Conservation (phyloP, 2,113 vertebrate species). For the Girardinichthys multiradiatus region DNA sequence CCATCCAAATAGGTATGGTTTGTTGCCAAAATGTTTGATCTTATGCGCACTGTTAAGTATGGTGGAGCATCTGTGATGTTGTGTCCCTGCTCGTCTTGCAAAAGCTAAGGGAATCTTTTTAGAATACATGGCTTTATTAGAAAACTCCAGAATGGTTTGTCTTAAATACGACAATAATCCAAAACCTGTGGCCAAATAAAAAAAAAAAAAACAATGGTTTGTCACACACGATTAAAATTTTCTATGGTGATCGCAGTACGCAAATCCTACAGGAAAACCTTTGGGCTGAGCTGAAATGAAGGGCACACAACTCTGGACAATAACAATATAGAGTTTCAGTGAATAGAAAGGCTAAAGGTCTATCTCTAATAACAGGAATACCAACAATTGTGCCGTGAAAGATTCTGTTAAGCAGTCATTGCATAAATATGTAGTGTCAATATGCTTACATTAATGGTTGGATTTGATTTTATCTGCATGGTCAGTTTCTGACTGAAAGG, state of each 20-base stretch:
- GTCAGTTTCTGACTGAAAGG: neutral
- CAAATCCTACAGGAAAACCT: too few relatives aligned
- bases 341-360: too few relatives aligned
- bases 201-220: too few relatives aligned
- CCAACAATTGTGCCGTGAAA: neutral
- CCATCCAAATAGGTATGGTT: too few relatives aligned
- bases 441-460: neutral
- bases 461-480: conserved; percentile 11
- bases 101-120: neutral
- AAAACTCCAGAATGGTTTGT: neutral
- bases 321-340: too few relatives aligned
- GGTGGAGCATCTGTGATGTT: neutral
- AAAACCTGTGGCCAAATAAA: neutral
- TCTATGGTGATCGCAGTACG: neutral
- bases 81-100: neutral
- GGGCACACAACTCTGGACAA: too few relatives aligned
- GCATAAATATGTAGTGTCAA: neutral
- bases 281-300: too few relatives aligned
- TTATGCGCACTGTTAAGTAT: too few relatives aligned
- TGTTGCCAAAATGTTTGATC: too few relatives aligned
- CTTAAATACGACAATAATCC: neutral
- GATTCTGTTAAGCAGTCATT: neutral
- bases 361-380: neutral
- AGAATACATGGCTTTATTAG: neutral
- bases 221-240: neutral